Evolutionary conservation across 2,888 invertebrate species (phyloP), one percentile per base, ranked within the genome.

Genomic region (Crocallis elinguaria): DNA sequence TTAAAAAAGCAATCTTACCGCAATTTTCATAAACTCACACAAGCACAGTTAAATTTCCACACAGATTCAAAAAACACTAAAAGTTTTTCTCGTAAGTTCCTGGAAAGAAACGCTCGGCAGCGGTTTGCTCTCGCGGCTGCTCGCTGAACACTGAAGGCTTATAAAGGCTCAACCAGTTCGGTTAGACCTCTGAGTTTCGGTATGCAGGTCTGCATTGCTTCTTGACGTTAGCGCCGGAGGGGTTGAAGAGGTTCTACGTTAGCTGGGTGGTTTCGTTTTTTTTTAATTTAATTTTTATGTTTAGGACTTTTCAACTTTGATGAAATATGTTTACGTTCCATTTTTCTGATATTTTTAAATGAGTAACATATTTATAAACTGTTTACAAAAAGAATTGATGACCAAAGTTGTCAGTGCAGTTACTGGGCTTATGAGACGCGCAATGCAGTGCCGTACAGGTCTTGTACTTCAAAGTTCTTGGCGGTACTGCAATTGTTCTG

Each of bases 201-300:
- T 9, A 55, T 62, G 57, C 58, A 61, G 37, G 37, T 53, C 68
- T 67, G 67, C 66, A 67, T 36, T 62, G 44, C 48, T 50, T 27
- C 55, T 35, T 57, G 49, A 57, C 55, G 57, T 59, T 60, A 38
- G 42, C 23, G 35, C 12, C 1, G 14, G 49, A 44, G 12, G 58
- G 41, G 49, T 33, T 6, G 46, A 35, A 43, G 54, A 1, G 56
- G 68, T 5, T 69, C 66, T 55, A 14, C 0, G 3, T 39, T 13
- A 38, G 37, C 5, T 69, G 53, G 69, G 32, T 17, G 33, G 12
- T 49, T 11, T n/a, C n/a, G 12, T 49, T n/a, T 2, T 8, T 9
- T 2, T n/a, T 29, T 39, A 11, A 17, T 39, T 39, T 39, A 7
- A 11, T 17, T 39, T 17, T 27, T 23, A 9, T 13, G 39, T 13